These are phyloP conservation scores for Norana najaformis DNA, from an alignment of 2,888 invertebrate genomes.

Conservation along the genomic window DNA sequence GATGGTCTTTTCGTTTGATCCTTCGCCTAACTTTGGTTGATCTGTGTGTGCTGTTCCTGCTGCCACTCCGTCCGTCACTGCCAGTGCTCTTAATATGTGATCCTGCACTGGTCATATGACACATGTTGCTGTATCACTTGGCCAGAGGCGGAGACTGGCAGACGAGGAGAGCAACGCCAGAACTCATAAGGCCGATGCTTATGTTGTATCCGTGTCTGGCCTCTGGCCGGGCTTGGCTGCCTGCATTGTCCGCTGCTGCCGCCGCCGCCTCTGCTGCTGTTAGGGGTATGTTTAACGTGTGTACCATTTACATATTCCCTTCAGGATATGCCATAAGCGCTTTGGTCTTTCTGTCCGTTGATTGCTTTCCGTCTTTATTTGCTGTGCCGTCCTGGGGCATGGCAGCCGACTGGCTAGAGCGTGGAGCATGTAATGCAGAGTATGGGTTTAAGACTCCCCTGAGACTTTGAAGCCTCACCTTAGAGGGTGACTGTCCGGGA, in stretches of 20 bases:
- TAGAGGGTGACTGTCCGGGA: too few species aligned
- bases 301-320: neutral
- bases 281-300: slow-evolving; percentile 5
- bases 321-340: slow-evolving; percentile 7
- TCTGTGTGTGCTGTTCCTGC: neutral
- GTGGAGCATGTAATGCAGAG: too few species aligned
- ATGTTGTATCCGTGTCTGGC: slow-evolving; percentile 13
- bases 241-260: neutral
- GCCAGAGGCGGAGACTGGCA: neutral
- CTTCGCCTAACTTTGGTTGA: neutral
- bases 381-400: slow-evolving; percentile 2
- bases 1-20: slow-evolving; percentile 5
- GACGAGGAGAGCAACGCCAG: too few species aligned
- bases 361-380: slow-evolving; percentile 13
- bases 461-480: too few species aligned
- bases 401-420: too few species aligned
- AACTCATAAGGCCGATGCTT: too few species aligned
- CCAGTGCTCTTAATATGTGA: neutral
- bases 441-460: too few species aligned
- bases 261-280: neutral
- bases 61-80: neutral
- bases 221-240: neutral
- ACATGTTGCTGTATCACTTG: neutral
- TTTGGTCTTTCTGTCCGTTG: neutral
- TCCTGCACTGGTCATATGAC: slow-evolving; percentile 13